Conservation (phyloP, 2,888 invertebrate genomes). For the Willowsia nigromaculata region DNA sequence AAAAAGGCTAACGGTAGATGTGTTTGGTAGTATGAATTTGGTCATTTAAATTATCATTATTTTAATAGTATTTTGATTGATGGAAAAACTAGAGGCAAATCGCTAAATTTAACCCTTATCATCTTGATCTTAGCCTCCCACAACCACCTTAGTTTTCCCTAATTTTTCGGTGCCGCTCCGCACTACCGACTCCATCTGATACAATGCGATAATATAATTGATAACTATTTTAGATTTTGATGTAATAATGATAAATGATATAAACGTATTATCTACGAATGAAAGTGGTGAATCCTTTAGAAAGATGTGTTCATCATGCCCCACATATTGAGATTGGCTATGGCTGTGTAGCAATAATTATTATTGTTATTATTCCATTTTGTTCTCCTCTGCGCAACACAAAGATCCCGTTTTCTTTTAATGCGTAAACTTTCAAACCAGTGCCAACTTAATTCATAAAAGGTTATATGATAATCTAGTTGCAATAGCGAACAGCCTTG, state of each 20-base stretch:
- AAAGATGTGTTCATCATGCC: neutral
- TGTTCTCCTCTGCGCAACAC: neutral
- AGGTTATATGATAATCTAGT: constrained; percentile 46
- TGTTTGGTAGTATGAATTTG: neutral
- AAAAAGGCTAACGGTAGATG: neutral
- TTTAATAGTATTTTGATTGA: constrained; percentile 4
- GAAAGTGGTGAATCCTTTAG: neutral
- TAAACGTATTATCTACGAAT: neutral
- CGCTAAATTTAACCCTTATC: neutral
- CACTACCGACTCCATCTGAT: neutral
- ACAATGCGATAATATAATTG: neutral
- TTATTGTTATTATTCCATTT: neutral
- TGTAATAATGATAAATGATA: neutral
- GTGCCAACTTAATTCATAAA: constrained; percentile 66
- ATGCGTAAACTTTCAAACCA: constrained; percentile 28
- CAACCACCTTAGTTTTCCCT: neutral
- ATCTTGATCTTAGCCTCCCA: neutral
- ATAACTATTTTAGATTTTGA: neutral
- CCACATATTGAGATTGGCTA: neutral
- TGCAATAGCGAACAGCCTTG: constrained; percentile 2
- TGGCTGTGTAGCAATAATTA: neutral
- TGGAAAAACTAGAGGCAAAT: neutral
- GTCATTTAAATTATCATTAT: neutral
- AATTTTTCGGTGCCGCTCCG: neutral
- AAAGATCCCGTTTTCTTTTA: constrained; percentile 49